These are phyloP conservation scores for Antennarius maculatus DNA, from an alignment of 2,797 vertebrate species.

Conservation along the genomic window DNA sequence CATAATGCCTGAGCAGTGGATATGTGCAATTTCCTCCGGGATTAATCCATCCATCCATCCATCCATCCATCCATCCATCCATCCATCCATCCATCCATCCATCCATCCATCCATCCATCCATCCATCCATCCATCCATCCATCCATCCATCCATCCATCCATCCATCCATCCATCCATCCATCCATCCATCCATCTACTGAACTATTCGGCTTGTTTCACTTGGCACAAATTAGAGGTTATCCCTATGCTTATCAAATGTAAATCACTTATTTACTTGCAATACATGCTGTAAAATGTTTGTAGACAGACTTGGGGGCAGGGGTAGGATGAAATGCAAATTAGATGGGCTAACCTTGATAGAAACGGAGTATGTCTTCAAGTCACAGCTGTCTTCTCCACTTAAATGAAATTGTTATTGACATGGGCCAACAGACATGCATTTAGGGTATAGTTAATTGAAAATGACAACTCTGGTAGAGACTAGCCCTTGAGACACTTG, in stretches of 20 bases:
- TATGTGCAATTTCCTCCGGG: too few relatives aligned
- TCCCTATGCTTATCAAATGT: slow-evolving; percentile 47
- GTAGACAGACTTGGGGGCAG: slow-evolving; percentile 51
- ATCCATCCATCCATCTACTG: too few relatives aligned
- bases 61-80: too few relatives aligned
- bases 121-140: too few relatives aligned
- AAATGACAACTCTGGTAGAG: slow-evolving; percentile 72
- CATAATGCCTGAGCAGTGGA: too few relatives aligned
- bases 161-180: too few relatives aligned
- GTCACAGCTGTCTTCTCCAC: slow-evolving; percentile 58
- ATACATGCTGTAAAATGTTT: slow-evolving; percentile 54
- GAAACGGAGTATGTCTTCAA: slow-evolving; percentile 53
- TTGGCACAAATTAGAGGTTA: slow-evolving; percentile 55
- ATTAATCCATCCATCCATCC: too few relatives aligned
- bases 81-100: too few relatives aligned
- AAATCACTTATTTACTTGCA: slow-evolving; percentile 65
- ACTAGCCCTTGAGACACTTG: slow-evolving; percentile 54
- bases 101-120: too few relatives aligned
- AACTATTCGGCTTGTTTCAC: too few relatives aligned
- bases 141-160: too few relatives aligned
- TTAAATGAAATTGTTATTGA: slow-evolving; percentile 73
- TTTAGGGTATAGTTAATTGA: slow-evolving; percentile 74
- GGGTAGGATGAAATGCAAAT: slow-evolving; percentile 65
- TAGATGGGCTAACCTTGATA: slow-evolving; percentile 50
- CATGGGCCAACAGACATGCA: slow-evolving; percentile 55